Conservation (phyloP, 1,140 invertebrate species). For the Aplysia californica region DNA sequence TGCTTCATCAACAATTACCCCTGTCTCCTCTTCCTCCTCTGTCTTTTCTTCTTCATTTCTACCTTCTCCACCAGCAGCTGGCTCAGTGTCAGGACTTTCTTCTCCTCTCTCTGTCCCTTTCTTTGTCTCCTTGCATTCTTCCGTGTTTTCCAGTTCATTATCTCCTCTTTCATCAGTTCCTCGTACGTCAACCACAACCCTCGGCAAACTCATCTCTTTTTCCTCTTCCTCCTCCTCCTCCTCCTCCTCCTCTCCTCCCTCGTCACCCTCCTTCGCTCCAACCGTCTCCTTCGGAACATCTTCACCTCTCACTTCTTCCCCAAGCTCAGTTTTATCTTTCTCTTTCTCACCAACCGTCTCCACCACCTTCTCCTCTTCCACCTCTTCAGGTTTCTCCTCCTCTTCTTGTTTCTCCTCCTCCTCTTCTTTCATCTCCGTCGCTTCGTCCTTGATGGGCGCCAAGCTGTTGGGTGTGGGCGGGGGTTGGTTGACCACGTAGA, state of each 20-base stretch:
- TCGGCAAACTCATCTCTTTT: neutral
- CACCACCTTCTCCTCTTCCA: neutral
- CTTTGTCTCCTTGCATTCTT: constrained; percentile 15
- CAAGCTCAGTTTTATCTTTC: neutral
- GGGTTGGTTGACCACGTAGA: neutral
- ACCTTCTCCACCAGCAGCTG: neutral
- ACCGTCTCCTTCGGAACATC: neutral
- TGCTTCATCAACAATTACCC: neutral
- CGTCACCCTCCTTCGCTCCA: neutral
- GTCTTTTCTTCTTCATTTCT: constrained; percentile 6
- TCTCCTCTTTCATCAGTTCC: constrained; percentile 5
- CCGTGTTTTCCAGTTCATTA: constrained; percentile 10
- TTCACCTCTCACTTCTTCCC: neutral
- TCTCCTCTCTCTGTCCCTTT: constrained; percentile 11
- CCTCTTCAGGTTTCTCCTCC: constrained; percentile 2
- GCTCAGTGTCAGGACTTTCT: neutral
- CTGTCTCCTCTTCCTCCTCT: neutral
- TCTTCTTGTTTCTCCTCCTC: neutral
- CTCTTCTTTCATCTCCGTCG: neutral
- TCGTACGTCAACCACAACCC: neutral
- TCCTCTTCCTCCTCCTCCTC: constrained; percentile 1
- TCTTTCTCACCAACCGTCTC: neutral
- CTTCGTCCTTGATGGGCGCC: neutral
- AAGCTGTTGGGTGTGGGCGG: too few species aligned
- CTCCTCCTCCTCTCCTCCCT: constrained; percentile 7